These are phyloP conservation scores for Lagodon rhomboides DNA, from an alignment of 2,797 vertebrate genomes.

Conservation along the genomic window DNA sequence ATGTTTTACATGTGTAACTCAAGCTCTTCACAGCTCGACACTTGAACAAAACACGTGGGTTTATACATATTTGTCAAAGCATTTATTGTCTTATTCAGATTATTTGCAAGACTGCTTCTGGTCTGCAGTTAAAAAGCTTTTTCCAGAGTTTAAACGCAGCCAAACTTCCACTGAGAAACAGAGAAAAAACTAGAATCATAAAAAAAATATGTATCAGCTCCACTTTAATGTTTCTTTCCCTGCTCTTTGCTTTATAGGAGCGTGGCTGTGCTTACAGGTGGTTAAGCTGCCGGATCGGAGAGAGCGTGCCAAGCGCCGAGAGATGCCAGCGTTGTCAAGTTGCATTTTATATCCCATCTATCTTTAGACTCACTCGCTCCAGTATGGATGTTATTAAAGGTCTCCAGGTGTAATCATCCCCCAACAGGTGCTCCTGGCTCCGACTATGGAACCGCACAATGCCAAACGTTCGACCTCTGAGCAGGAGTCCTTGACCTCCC, in stretches of 20 bases:
- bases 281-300: conserved; percentile 2
- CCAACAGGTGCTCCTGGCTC: conserved; percentile 36
- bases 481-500: neutral
- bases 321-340: conserved; percentile 42
- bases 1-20: neutral
- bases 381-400: conserved; percentile 19
- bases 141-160: neutral
- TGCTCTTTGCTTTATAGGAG: neutral
- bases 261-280: conserved; percentile 37
- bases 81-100: neutral
- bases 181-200: neutral
- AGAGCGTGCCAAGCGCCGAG: conserved; percentile 15
- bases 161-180: neutral
- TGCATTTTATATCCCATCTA: conserved; percentile 48
- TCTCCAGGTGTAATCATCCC: conserved; percentile 36
- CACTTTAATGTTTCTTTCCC: neutral
- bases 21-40: neutral
- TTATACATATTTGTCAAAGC: neutral
- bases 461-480: conserved; percentile 30
- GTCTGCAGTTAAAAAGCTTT: neutral
- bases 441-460: neutral
- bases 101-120: neutral
- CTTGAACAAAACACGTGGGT: neutral
- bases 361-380: conserved; percentile 36
- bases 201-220: neutral